Percentiles rank a stretch among this genome's conserved stretches.
Evolutionary conservation across 2,113 vertebrate species (phyloP).

Genomic region (Sterrhoptilus dennistouni): DNA sequence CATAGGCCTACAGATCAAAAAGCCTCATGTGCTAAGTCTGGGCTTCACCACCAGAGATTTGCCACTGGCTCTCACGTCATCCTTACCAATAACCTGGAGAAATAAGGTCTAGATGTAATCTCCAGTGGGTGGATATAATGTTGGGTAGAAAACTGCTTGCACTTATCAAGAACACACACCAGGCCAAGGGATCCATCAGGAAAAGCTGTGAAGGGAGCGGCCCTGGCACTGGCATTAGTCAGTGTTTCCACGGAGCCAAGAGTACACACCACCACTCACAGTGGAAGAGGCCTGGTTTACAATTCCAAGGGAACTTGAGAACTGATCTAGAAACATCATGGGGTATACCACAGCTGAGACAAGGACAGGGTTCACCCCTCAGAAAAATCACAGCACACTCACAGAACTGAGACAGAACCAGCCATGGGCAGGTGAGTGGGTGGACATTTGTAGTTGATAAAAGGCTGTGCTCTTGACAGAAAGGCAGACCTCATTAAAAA

Average conservation of each 20-base stretch:
- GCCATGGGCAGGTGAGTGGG: background rate
- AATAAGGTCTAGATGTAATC: background rate
- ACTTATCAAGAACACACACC: background rate
- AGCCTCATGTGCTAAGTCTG: background rate
- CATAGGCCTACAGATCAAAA: background rate
- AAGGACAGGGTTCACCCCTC: background rate
- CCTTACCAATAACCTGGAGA: background rate
- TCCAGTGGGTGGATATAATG: background rate
- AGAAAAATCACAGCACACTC: background rate
- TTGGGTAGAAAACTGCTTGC: background rate
- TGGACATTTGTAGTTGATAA: background rate
- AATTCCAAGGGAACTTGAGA: background rate
- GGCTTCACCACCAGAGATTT: background rate
- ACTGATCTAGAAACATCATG: background rate
- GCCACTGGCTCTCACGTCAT: background rate
- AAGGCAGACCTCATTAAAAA: background rate
- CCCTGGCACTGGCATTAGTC: no score
- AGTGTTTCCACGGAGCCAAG: background rate
- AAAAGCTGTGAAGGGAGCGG: background rate
- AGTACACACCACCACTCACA: background rate
- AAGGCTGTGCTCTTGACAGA: background rate
- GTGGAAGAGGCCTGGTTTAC: background rate
- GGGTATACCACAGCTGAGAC: background rate
- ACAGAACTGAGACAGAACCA: background rate
- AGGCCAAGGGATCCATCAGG: background rate